A percentile compares a stretch with the other conserved stretches of the same genome.
Conservation (phyloP, 2,888 invertebrate genomes). For the Drosophila colorata region DNA sequence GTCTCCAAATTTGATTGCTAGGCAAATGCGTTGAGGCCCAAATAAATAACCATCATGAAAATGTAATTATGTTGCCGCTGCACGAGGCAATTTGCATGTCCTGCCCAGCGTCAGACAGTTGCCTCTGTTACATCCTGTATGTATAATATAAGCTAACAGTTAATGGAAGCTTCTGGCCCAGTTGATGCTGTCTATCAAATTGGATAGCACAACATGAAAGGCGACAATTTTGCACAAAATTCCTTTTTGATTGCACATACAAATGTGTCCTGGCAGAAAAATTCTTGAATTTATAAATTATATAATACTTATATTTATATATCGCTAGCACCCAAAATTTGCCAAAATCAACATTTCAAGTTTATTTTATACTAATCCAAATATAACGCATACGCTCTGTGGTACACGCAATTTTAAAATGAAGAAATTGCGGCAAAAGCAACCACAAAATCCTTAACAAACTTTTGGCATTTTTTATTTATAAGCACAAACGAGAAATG, state of each 20-base stretch:
- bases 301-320: background rate
- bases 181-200: slow-evolving; percentile 15
- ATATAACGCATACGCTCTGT: slow-evolving; percentile 9
- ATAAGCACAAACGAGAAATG: background rate
- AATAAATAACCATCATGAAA: slow-evolving; percentile 27
- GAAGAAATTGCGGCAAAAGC: slow-evolving; percentile 4
- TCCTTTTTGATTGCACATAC: background rate
- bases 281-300: background rate
- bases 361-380: background rate
- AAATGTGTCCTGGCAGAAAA: background rate
- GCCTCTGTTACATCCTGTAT: slow-evolving; percentile 27
- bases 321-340: background rate
- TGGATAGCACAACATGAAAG: slow-evolving; percentile 7
- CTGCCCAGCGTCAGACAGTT: slow-evolving; percentile 6
- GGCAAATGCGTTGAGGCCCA: slow-evolving; percentile 11
- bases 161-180: slow-evolving; percentile 25
- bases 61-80: slow-evolving; percentile 50
- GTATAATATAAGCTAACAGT: slow-evolving; percentile 35
- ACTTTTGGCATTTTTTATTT: slow-evolving; percentile 8
- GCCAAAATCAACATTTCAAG: no score
- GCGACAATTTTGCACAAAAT: background rate
- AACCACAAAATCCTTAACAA: slow-evolving; percentile 3
- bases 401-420: background rate
- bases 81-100: slow-evolving; percentile 53
- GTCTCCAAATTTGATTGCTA: slow-evolving; percentile 41